These are phyloP conservation scores for Grantiella picta DNA, from an alignment of 2,113 vertebrate genomes.

Conservation along the genomic window DNA sequence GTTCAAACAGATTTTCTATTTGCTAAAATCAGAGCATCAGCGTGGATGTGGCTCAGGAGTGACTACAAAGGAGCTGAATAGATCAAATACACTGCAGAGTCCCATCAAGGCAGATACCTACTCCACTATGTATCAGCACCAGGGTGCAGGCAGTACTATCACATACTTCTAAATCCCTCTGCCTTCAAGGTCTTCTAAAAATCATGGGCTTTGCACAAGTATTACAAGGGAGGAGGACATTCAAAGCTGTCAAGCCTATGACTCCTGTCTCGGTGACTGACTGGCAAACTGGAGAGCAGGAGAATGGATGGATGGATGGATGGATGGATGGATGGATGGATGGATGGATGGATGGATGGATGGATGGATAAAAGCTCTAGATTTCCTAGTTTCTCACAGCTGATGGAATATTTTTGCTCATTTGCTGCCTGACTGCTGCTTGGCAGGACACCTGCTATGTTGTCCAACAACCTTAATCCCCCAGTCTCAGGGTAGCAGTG, in stretches of 20 bases:
- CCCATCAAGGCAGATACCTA: neutral
- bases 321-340: neutral
- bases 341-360: neutral
- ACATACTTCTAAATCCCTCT: neutral
- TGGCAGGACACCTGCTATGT: neutral
- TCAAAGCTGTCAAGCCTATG: neutral
- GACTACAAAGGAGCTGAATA: neutral
- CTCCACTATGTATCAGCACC: neutral
- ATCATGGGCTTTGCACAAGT: neutral
- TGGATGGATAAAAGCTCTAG: neutral
- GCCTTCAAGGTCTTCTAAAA: neutral
- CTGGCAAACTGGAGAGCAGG: neutral
- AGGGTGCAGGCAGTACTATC: neutral
- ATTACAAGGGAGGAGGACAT: neutral
- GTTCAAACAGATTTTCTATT: neutral
- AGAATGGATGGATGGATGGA: neutral
- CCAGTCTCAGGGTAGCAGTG: neutral
- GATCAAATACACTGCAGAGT: neutral
- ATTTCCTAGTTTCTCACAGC: neutral
- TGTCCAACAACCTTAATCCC: neutral
- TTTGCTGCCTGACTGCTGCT: neutral
- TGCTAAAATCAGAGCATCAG: neutral
- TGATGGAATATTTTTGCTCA: neutral
- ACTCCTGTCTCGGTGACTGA: neutral
- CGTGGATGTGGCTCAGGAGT: neutral